Evolutionary conservation across 2,888 invertebrate genomes (phyloP).

Genomic region (Agrypnus murinus): DNA sequence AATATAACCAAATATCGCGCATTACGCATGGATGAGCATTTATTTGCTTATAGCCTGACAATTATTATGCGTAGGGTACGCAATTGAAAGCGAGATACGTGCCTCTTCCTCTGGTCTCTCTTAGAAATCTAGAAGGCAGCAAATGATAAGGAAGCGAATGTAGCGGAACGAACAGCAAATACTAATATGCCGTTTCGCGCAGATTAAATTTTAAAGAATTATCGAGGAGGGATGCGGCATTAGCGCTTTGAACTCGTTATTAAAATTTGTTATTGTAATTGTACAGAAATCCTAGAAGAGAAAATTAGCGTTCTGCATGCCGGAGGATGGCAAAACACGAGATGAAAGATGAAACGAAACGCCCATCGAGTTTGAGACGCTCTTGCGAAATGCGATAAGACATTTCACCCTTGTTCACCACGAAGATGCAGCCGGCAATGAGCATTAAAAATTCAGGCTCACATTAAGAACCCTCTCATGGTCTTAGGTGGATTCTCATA

Average conservation of each 20-base stretch:
- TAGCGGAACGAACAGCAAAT: constrained; percentile 50
- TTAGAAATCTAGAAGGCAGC: constrained; percentile 32
- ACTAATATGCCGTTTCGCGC: constrained; percentile 47
- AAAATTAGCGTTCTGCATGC: constrained; percentile 40
- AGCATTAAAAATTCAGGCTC: constrained; percentile 61
- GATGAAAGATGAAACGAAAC: constrained; percentile 54
- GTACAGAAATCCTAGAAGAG: constrained; percentile 34
- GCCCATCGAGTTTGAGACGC: constrained; percentile 57
- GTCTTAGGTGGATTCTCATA: constrained; percentile 55
- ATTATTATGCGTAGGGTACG: constrained; percentile 51
- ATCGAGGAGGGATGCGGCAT: constrained; percentile 32
- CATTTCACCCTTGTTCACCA: constrained; percentile 52
- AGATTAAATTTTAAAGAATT: constrained; percentile 50
- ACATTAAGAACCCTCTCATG: constrained; percentile 58
- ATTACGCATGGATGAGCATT: constrained; percentile 50
- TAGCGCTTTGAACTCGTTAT: constrained; percentile 38
- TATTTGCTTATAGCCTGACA: constrained; percentile 51
- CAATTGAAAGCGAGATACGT: constrained; percentile 51
- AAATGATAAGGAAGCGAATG: constrained; percentile 50
- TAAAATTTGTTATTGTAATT: constrained; percentile 45
- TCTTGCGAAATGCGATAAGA: constrained; percentile 63
- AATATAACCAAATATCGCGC: constrained; percentile 49
- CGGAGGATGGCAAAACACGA: constrained; percentile 56
- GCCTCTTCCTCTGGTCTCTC: constrained; percentile 42
- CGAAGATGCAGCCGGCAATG: constrained; percentile 55